phyloP scores from a whole-genome alignment of 2,888 invertebrate species.

The Ceraclea dissimilis region DNA sequence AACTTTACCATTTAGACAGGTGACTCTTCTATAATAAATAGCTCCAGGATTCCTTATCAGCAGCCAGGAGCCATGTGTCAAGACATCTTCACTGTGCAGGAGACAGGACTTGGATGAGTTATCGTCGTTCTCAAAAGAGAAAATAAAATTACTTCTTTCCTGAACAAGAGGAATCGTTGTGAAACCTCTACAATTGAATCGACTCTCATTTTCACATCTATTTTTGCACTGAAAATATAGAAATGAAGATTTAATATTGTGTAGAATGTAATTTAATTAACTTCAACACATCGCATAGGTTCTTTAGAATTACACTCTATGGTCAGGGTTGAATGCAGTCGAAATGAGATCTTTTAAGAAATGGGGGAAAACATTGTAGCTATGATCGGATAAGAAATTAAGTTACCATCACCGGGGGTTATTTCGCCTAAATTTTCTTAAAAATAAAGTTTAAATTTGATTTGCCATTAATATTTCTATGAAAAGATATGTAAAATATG shows the following conservation, averaged over 20 bases:
- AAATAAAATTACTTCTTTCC: slow-evolving; percentile 29
- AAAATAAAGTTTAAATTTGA: too few relatives aligned
- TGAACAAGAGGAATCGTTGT: slow-evolving; percentile 35
- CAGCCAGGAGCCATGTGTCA: slow-evolving; percentile 69
- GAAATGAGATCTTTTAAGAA: too few relatives aligned
- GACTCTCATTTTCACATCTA: slow-evolving; percentile 54
- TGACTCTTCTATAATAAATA: slow-evolving; percentile 71
- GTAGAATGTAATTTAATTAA: neutral
- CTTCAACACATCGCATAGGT: too few relatives aligned
- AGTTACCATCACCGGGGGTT: too few relatives aligned
- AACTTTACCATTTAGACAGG: slow-evolving; percentile 68
- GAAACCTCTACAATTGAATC: slow-evolving; percentile 68
- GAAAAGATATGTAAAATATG: too few relatives aligned
- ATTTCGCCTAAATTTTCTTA: too few relatives aligned
- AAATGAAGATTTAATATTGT: neutral
- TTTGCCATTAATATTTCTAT: too few relatives aligned
- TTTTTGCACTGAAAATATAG: slow-evolving; percentile 44
- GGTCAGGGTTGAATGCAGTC: too few relatives aligned
- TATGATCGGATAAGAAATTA: too few relatives aligned
- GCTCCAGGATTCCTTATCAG: slow-evolving; percentile 51
- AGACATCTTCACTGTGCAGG: slow-evolving; percentile 75
- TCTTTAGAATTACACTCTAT: too few relatives aligned
- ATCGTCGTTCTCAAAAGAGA: slow-evolving; percentile 21
- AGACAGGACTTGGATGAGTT: slow-evolving; percentile 43
- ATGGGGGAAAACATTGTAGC: too few relatives aligned